Conservation (phyloP, 2,888 invertebrate species). For the Drosophila testacea region DNA sequence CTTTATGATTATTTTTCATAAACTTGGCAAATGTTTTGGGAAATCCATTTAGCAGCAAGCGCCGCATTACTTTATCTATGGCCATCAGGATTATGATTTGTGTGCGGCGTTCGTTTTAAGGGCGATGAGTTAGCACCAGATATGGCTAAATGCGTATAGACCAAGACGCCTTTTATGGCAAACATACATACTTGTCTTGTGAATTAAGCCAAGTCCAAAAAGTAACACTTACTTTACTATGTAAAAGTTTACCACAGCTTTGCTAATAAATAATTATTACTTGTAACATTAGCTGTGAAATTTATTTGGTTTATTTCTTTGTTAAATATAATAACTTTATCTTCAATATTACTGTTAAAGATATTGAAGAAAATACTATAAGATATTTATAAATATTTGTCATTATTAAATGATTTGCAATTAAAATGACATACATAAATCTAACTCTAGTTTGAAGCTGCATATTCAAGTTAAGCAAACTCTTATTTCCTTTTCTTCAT, state of each 20-base stretch:
- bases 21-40: constrained; percentile 80
- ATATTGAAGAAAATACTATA: too few species aligned
- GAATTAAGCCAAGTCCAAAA: constrained; percentile 41
- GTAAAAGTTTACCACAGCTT: constrained; percentile 6
- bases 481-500: too few species aligned
- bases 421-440: too few species aligned
- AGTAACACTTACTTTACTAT: constrained; percentile 44
- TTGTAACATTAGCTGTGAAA: constrained; percentile 2
- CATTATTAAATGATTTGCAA: too few species aligned
- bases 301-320: neutral
- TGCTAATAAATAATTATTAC: constrained; percentile 30
- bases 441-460: too few species aligned
- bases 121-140: constrained; percentile 10
- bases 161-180: constrained; percentile 27
- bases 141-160: constrained; percentile 14
- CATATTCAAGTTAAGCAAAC: too few species aligned
- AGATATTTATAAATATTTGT: too few species aligned
- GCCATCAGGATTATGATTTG: constrained; percentile 73
- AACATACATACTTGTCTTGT: constrained; percentile 30
- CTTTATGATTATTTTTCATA: constrained; percentile 78
- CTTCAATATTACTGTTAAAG: too few species aligned
- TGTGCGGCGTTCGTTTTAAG: constrained; percentile 44
- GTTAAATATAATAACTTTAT: neutral
- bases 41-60: constrained; percentile 80
- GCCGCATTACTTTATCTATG: constrained; percentile 78